A percentile compares a stretch with the other conserved stretches of the same genome.
Evolutionary conservation across 1,140 invertebrate genomes (phyloP).

Genomic region (Bombus terrestris): DNA sequence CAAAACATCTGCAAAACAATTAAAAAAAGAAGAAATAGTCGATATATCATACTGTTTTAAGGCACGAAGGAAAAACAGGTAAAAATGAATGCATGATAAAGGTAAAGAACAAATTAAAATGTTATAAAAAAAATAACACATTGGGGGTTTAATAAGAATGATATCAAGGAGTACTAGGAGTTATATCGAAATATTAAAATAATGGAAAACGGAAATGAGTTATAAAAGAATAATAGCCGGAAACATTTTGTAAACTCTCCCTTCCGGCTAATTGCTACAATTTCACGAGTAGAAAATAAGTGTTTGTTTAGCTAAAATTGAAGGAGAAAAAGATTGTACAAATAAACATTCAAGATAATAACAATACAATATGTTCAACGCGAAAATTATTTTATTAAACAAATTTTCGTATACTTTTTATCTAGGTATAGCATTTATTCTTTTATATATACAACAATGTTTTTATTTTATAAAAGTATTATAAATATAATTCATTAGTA

Average conservation of each 20-base stretch:
- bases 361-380: background rate
- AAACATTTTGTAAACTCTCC: slow-evolving; percentile 7
- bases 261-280: background rate
- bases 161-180: background rate
- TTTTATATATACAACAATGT: background rate
- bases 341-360: background rate
- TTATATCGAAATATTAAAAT: slow-evolving; percentile 18
- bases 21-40: background rate
- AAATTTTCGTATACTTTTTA: background rate
- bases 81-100: background rate
- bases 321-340: background rate
- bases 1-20: background rate
- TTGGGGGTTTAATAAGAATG: too few species aligned
- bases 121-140: background rate
- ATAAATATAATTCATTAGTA: background rate
- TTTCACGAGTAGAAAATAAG: background rate
- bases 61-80: background rate
- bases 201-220: slow-evolving; percentile 20
- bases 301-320: slow-evolving; percentile 3
- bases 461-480: background rate
- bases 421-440: background rate
- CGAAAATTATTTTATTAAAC: background rate
- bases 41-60: background rate
- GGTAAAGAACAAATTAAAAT: background rate
- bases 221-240: slow-evolving; percentile 13